Base-by-base conservation (phyloP, 2,888 invertebrate species). In the Argynnis bischoffii region DNA sequence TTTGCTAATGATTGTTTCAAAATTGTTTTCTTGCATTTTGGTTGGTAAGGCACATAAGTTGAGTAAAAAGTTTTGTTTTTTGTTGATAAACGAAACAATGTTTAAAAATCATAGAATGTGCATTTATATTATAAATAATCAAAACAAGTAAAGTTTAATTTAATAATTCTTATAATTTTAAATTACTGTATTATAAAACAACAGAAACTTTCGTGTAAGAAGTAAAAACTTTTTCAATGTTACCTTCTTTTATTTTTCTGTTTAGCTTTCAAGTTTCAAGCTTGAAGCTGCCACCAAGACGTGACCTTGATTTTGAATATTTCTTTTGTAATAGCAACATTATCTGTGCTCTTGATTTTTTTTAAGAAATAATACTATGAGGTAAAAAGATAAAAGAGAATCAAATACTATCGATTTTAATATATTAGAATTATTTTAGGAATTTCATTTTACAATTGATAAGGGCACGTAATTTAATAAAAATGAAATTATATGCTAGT, bases 21-120 rank as follows among this genome's bases (percentile, higher is more conserved):
- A 91, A 86, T 88, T 87, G 75, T 85, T 87, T 80, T 89, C 87
- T 87, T 89, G 88, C 90, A 90, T 88, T 72, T 77, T 81, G 73
- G 73, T 77, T 72, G 74, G 76, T 78, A 78, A 78, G 77, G 79
- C 80, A 78, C 77, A 73, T 74, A 72, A 72, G 51, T 69, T 64
- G 64, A 79, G 81, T 79, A 86, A 86, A 82, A 82, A 87, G 85
- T 83, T 85, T 81, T 74, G 31, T 61, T 72, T 70, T 64, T 66
- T 70, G 41, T 55, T 54, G 11, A 21, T n/a, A 54, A 11, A 1
- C 21, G n/a, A 46, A 46, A 53, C 35, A 63, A 46, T n/a, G 15
- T 15, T 35, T 41, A 41, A 15, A 47, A 15, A 26, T 47, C 18
- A 47, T 2, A 47, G 8, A 59, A n/a, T 47, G 1, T n/a, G 5